Conservation (phyloP, 2,113 vertebrate species). For the Phalacrocorax brasilianus region DNA sequence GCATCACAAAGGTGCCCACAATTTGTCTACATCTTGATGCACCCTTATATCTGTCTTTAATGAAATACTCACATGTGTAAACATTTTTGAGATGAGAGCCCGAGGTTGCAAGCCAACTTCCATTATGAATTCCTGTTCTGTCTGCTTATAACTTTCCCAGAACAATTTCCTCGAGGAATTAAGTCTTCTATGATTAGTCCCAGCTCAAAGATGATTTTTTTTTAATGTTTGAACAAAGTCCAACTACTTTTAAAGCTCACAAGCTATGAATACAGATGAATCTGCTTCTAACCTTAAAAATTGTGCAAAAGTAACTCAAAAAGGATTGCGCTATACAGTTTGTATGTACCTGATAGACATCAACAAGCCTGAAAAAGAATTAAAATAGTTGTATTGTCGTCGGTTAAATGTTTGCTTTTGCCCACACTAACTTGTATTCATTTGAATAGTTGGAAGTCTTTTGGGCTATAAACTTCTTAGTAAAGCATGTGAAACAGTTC, state of each 20-base stretch:
- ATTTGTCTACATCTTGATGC: not conserved
- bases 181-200: not conserved
- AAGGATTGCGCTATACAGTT: not conserved
- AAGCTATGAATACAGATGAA: not conserved
- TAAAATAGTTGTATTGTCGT: not conserved
- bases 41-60: not conserved
- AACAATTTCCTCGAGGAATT: constrained; percentile 12
- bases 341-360: not conserved
- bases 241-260: constrained; percentile 17
- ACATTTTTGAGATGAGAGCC: not conserved
- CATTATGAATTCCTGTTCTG: not conserved
- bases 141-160: constrained; percentile 16
- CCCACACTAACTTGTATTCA: not conserved
- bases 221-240: constrained; percentile 1
- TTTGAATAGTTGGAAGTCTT: not conserved
- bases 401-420: not conserved
- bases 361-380: not conserved
- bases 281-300: not conserved
- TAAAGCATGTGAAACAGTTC: not conserved
- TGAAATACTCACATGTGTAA: not conserved
- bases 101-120: not conserved
- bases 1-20: not conserved
- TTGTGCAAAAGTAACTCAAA: not conserved
- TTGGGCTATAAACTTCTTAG: not conserved
- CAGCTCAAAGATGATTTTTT: constrained; percentile 3